phyloP scores from a whole-genome alignment of 1,140 invertebrate genomes.

The Pogonus chalceus region DNA sequence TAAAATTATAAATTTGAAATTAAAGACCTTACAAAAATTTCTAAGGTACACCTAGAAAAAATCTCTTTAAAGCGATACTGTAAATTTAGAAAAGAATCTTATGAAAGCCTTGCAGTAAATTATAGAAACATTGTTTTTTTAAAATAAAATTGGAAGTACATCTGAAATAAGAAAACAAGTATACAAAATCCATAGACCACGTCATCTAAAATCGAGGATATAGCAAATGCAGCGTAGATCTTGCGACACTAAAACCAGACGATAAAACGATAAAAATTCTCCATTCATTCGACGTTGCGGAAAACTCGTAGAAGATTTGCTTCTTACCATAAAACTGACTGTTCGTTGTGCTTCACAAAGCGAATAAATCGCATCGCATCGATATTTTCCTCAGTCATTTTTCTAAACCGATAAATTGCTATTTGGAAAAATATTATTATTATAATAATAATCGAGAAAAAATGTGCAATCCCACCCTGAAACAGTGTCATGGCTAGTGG shows the following conservation, averaged over 20 bases:
- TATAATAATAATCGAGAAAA: background rate
- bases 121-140: no score
- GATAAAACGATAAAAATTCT: constrained; percentile 29
- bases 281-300: background rate
- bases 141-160: no score
- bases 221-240: constrained; percentile 20
- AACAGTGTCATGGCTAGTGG: background rate
- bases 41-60: no score
- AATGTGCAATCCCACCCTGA: background rate
- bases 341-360: background rate
- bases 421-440: background rate
- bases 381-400: background rate
- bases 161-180: no score
- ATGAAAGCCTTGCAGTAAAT: no score
- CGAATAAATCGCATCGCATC: background rate
- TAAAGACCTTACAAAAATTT: no score
- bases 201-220: background rate
- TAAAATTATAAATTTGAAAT: no score
- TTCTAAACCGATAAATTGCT: background rate
- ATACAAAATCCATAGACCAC: background rate
- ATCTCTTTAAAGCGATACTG: no score
- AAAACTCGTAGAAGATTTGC: background rate
- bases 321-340: constrained; percentile 5
- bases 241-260: constrained; percentile 28
- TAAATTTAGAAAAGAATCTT: no score